phyloP scores from a whole-genome alignment of 2,113 vertebrate genomes.

The Tenebrosternarchus preto region DNA sequence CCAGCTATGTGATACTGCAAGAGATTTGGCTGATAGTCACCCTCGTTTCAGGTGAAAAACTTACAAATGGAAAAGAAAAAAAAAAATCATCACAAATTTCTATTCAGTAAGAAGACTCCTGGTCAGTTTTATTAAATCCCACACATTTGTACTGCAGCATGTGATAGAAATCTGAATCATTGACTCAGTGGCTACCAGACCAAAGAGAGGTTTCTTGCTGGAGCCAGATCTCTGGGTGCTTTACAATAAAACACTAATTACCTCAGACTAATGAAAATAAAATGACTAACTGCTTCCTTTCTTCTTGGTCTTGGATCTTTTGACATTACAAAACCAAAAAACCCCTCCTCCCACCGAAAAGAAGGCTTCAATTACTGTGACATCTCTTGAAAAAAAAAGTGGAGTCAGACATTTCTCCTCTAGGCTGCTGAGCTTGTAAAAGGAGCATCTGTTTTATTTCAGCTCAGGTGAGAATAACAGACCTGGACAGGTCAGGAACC shows the following conservation, averaged over 20 bases:
- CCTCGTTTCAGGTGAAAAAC: background rate
- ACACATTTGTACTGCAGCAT: background rate
- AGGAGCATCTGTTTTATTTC: constrained; percentile 43
- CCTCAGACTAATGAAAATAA: constrained; percentile 39
- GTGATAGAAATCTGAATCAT: background rate
- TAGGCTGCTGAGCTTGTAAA: constrained; percentile 35
- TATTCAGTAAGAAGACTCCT: background rate
- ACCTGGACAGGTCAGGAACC: constrained; percentile 13
- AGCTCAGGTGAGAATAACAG: constrained; percentile 10
- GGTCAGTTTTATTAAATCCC: background rate
- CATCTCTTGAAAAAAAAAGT: constrained; percentile 24
- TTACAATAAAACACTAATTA: constrained; percentile 48
- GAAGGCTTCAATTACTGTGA: constrained; percentile 22
- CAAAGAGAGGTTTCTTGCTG: constrained; percentile 36
- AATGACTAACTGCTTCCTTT: constrained; percentile 37
- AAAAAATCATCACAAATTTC: background rate
- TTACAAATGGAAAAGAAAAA: background rate
- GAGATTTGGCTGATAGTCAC: constrained; percentile 4
- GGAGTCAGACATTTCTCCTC: background rate
- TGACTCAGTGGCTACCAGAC: constrained; percentile 29
- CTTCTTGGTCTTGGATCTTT: constrained; percentile 6
- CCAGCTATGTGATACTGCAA: constrained; percentile 30
- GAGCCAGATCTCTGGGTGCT: constrained; percentile 27
- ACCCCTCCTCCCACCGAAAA: constrained; percentile 1
- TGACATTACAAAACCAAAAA: constrained; percentile 2